Evolutionary conservation across 2,888 invertebrate genomes (phyloP).

Genomic region (Pheosia gnoma): DNA sequence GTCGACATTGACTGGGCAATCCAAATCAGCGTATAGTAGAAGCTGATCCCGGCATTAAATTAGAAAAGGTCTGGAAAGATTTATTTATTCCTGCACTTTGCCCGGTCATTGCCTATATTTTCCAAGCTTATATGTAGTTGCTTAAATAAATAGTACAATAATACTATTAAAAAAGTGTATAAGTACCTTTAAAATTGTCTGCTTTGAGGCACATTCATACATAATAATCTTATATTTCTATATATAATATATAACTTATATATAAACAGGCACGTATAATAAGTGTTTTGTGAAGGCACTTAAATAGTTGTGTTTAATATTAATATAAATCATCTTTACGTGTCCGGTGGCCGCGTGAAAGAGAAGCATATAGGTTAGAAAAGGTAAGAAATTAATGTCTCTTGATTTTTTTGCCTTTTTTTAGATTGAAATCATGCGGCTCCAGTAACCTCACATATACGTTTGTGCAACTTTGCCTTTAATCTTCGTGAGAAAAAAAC

Average conservation of each 20-base stretch:
- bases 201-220: not conserved
- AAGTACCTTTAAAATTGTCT: not conserved
- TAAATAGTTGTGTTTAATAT: constrained; percentile 37
- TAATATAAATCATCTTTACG: constrained; percentile 53
- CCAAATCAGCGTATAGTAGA: too few species aligned
- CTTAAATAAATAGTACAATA: not conserved
- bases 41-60: too few species aligned
- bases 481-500: too few species aligned
- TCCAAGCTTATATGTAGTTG: not conserved
- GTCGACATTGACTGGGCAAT: not conserved
- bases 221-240: not conserved
- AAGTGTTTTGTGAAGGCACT: constrained; percentile 63
- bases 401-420: too few species aligned
- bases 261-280: constrained; percentile 60
- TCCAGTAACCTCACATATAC: too few species aligned
- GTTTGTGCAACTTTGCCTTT: too few species aligned
- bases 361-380: constrained; percentile 38
- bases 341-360: constrained; percentile 71
- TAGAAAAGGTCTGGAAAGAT: too few species aligned
- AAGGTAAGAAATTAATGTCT: not conserved
- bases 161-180: not conserved
- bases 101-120: not conserved
- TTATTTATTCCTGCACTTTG: not conserved
- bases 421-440: too few species aligned
- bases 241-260: constrained; percentile 15